Evolutionary conservation across 2,888 invertebrate genomes (phyloP).

Genomic region (Malthinus flaveolus): DNA sequence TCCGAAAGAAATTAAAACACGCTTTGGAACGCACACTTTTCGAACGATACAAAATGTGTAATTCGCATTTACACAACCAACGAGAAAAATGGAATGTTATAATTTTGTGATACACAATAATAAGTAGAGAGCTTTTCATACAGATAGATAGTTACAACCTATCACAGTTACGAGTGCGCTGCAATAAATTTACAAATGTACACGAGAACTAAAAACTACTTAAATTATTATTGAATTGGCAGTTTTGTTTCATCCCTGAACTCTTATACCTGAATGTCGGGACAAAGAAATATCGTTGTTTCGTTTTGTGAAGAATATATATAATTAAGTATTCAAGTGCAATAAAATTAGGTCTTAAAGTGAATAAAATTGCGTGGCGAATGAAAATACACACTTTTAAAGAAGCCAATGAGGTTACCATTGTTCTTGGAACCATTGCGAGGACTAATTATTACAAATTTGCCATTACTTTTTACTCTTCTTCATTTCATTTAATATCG

Average conservation of each 20-base stretch:
- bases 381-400: too few relatives aligned
- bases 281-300: slow-evolving; percentile 6
- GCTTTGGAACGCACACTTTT: not conserved
- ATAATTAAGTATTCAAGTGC: too few relatives aligned
- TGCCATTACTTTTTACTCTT: too few relatives aligned
- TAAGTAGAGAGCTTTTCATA: slow-evolving; percentile 43
- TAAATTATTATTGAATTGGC: slow-evolving; percentile 19
- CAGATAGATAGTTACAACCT: slow-evolving; percentile 39
- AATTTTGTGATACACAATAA: slow-evolving; percentile 31
- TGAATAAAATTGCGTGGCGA: too few relatives aligned
- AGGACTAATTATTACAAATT: too few relatives aligned
- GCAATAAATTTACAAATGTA: slow-evolving; percentile 14
- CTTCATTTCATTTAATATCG: too few relatives aligned
- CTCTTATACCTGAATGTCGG: slow-evolving; percentile 23
- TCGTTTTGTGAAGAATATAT: not conserved
- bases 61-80: slow-evolving; percentile 16
- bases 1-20: too few relatives aligned
- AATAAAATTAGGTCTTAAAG: too few relatives aligned
- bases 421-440: too few relatives aligned
- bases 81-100: slow-evolving; percentile 41
- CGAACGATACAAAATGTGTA: slow-evolving; percentile 7
- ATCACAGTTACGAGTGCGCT: slow-evolving; percentile 47
- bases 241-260: slow-evolving; percentile 32
- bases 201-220: not conserved
- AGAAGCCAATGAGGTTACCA: too few relatives aligned